These are phyloP conservation scores for Exaiptasia diaphana DNA, from an alignment of 64 coral and sea anemone genomes.

Conservation along the genomic window DNA sequence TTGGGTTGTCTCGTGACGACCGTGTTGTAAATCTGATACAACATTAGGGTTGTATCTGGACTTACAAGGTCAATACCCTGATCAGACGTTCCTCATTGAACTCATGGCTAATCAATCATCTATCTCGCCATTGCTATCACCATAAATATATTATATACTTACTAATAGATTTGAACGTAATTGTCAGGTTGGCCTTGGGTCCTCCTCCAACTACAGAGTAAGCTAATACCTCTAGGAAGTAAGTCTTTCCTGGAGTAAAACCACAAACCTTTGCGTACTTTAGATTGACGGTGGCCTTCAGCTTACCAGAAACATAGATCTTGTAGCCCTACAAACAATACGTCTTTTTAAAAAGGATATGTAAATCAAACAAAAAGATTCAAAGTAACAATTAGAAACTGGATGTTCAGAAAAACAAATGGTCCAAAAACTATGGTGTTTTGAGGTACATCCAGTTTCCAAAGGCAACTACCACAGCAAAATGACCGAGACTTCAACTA, in stretches of 20 bases:
- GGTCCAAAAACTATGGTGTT: too few species aligned
- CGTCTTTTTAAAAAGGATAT: neutral
- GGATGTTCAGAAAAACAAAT: too few species aligned
- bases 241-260: neutral
- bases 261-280: neutral
- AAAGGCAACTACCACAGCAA: too few species aligned
- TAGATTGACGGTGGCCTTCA: neutral
- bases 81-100: too few species aligned
- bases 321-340: constrained; percentile 22
- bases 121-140: neutral
- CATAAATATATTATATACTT: neutral
- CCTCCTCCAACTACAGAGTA: constrained; percentile 40
- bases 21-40: too few species aligned
- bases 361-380: neutral
- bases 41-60: too few species aligned
- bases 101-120: too few species aligned
- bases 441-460: too few species aligned
- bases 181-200: neutral
- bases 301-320: neutral
- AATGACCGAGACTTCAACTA: too few species aligned
- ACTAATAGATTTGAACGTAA: neutral
- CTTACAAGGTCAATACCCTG: too few species aligned
- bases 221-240: neutral
- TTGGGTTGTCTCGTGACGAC: too few species aligned
- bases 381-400: too few species aligned